These are phyloP conservation scores for Sebastes vulpes DNA, from an alignment of 2,797 vertebrate genomes.

Conservation along the genomic window DNA sequence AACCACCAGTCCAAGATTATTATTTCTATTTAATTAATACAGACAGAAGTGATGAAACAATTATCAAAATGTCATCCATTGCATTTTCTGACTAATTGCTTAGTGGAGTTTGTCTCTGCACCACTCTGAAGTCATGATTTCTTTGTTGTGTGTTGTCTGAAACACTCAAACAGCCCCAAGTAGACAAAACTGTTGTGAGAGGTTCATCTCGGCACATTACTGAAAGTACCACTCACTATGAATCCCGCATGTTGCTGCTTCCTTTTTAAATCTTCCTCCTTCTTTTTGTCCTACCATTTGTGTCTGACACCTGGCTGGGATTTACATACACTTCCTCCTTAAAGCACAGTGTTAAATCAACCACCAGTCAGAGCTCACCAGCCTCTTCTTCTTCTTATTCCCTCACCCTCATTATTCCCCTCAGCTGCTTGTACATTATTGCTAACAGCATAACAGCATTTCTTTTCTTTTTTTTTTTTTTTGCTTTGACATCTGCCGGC, in stretches of 20 bases:
- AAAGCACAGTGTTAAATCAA: slow-evolving; percentile 26
- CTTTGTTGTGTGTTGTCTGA: not conserved
- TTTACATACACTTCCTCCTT: slow-evolving; percentile 12
- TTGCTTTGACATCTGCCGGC: slow-evolving; percentile 54
- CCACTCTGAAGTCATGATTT: not conserved
- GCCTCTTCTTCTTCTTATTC: slow-evolving; percentile 22
- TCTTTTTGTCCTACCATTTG: slow-evolving; percentile 13
- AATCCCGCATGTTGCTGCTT: not conserved
- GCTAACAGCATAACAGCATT: not conserved
- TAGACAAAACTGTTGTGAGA: not conserved
- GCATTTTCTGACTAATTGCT: not conserved
- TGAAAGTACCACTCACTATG: not conserved
- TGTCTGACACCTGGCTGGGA: slow-evolving; percentile 41
- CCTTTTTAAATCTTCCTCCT: not conserved
- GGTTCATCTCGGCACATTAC: not conserved
- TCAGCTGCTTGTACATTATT: slow-evolving; percentile 35
- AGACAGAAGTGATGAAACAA: not conserved
- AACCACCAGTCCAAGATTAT: not conserved
- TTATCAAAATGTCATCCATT: not conserved
- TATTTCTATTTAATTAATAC: not conserved
- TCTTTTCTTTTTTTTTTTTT: not conserved
- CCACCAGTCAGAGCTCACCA: slow-evolving; percentile 31
- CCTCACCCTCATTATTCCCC: slow-evolving; percentile 37
- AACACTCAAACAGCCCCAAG: not conserved
- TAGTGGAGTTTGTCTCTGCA: not conserved